Evolutionary conservation across 2,113 vertebrate genomes (phyloP), one percentile per base, ranked within the genome.

Genomic region (Eulacestoma nigropectus): DNA sequence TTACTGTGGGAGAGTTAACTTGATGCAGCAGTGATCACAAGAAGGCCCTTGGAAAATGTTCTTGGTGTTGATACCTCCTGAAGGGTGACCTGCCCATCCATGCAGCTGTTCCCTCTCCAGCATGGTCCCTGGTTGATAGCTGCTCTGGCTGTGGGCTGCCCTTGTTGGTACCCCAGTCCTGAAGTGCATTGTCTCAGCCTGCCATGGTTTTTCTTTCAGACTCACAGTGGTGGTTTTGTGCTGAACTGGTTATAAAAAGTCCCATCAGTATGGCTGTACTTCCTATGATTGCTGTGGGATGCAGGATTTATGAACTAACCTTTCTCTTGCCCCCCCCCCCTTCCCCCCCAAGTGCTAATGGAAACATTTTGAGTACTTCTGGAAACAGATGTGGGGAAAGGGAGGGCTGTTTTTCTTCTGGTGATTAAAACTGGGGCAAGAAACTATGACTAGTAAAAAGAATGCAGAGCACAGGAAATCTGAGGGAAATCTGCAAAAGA

Each of bases 221-320:
- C 18, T 32, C 37, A 13, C 13, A 4, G 7, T 16, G 25, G 23
- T 62, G 65, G 22, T 37, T 41, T n/a, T 39, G 49, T 42, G 46
- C 35, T 60, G 35, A 65, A 32, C 21, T 21, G 62, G 29, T 46
- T 69, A 22, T 50, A 23, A 64, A 64, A 74, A 47, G 10, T 35
- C 27, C 49, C 7, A 4, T 59, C 12, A 11, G 1, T 7, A 6
- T 5, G 11, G 50, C 22, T 0, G 0, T 13, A 0, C 44, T 63
- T 72, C 17, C 5, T 16, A 4, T 9, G 25, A 26, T 46, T 49
- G 47, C 56, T 59, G 6, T 14, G 16, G 64, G 19, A 15, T 29
- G 16, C 0, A 1, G 5, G 15, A 5, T 59, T 29, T 20, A 1
- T 6, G 26, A 59, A 33, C 32, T 26, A 14, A 25, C 4, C 18